Evolutionary conservation across 2,888 invertebrate species (phyloP).

Genomic region (Gasteruption jaculator): DNA sequence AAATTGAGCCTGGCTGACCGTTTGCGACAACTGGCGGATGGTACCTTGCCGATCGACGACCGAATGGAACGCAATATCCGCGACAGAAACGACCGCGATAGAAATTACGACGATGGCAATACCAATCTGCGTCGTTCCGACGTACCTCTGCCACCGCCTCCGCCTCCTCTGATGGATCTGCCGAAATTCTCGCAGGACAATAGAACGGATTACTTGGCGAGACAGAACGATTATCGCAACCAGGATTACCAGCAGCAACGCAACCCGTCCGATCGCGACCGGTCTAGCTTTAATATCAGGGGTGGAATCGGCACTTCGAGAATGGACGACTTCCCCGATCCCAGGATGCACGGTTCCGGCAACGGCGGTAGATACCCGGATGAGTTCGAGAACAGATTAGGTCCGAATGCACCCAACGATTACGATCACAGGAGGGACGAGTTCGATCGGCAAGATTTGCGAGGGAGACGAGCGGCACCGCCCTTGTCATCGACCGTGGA

Average conservation of each 20-base stretch:
- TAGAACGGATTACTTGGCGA: constrained; percentile 37
- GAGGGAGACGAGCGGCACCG: constrained; percentile 34
- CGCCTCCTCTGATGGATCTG: constrained; percentile 47
- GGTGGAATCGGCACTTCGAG: constrained; percentile 18
- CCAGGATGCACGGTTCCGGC: constrained; percentile 32
- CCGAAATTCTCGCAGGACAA: constrained; percentile 44
- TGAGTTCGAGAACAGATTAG: constrained; percentile 41
- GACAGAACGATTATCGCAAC: constrained; percentile 38
- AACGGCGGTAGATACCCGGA: constrained; percentile 37
- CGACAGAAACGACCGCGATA: constrained; percentile 34
- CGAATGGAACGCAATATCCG: constrained; percentile 36
- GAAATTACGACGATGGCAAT: constrained; percentile 36
- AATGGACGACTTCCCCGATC: constrained; percentile 40
- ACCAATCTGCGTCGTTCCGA: too few species aligned
- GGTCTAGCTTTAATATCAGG: constrained; percentile 2
- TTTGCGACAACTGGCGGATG: constrained; percentile 48
- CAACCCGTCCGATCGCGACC: constrained; percentile 9
- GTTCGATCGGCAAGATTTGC: constrained; percentile 38
- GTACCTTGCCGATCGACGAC: constrained; percentile 44
- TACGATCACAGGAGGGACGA: constrained; percentile 37
- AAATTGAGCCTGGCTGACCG: constrained; percentile 49
- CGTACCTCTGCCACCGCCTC: too few species aligned
- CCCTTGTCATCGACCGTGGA: constrained; percentile 31
- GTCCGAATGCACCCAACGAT: constrained; percentile 40
- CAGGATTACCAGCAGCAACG: constrained; percentile 35